Percentiles rank a stretch among this genome's conserved stretches.
Evolutionary conservation across 2,113 vertebrate genomes (phyloP).

Genomic region (Callionymus lyra): DNA sequence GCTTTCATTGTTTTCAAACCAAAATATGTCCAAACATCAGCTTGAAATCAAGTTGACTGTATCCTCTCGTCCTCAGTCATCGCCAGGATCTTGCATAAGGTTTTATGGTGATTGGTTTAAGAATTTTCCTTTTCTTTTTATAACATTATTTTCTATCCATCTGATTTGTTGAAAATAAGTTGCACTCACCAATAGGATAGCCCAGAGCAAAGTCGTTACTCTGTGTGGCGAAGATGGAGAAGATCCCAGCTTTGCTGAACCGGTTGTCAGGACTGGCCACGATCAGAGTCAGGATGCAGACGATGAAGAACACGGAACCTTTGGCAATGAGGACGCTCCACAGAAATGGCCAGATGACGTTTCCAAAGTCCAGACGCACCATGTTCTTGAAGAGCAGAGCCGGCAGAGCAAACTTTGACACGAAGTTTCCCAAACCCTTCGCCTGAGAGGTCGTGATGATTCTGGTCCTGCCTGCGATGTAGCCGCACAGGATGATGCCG

Average conservation of each 20-base stretch:
- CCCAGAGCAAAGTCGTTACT: conserved; percentile 98
- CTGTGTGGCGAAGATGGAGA: conserved; percentile 95
- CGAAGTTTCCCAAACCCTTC: conserved; percentile 91
- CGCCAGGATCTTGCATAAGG: too few relatives aligned
- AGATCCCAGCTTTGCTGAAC: conserved; percentile 92
- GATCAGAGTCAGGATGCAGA: conserved; percentile 81
- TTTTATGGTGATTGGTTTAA: too few relatives aligned
- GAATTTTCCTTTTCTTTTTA: too few relatives aligned
- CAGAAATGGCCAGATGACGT: conserved; percentile 92
- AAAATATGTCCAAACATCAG: too few relatives aligned
- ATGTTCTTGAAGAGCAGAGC: conserved; percentile 96
- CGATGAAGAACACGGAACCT: conserved; percentile 80
- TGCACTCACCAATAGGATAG: conserved; percentile 90
- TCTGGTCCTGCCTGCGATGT: conserved; percentile 83
- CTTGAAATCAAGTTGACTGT: too few relatives aligned
- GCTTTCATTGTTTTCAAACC: too few relatives aligned
- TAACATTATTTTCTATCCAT: too few relatives aligned
- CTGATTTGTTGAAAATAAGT: too few relatives aligned
- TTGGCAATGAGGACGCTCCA: conserved; percentile 91
- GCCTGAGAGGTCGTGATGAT: conserved; percentile 86
- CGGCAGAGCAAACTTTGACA: conserved; percentile 93
- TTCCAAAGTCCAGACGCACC: conserved; percentile 87
- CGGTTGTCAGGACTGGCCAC: conserved; percentile 79
- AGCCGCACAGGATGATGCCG: conserved; percentile 93
- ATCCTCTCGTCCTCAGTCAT: too few relatives aligned